phyloP scores from a whole-genome alignment of 2,888 invertebrate genomes.

The Tuberolachnus salignus region DNA sequence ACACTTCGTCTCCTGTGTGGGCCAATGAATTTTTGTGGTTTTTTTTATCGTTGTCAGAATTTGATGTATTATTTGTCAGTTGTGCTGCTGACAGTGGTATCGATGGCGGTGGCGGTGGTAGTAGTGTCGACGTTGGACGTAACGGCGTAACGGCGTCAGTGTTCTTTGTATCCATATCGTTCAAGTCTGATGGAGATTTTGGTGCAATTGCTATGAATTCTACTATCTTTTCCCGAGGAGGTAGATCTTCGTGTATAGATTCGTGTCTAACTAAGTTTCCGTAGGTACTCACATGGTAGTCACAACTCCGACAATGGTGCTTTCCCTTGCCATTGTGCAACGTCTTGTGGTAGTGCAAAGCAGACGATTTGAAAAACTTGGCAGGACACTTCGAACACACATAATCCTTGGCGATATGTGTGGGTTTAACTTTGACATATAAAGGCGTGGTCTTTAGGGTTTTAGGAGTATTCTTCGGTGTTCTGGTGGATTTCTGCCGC shows the following conservation, averaged over 20 bases:
- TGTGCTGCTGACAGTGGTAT: neutral
- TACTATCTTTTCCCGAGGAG: slow-evolving; percentile 37
- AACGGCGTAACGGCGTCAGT: neutral
- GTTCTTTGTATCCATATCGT: neutral
- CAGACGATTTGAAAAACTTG: slow-evolving; percentile 74
- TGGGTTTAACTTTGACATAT: neutral
- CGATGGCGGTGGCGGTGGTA: neutral
- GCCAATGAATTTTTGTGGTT: neutral
- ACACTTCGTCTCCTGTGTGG: neutral
- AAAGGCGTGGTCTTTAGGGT: neutral
- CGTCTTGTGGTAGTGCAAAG: slow-evolving; percentile 73
- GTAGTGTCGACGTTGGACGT: neutral
- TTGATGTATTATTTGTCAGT: too few species aligned
- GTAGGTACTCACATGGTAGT: slow-evolving; percentile 72
- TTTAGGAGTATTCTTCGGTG: too few species aligned
- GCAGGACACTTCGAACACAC: slow-evolving; percentile 75
- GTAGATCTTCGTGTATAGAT: slow-evolving; percentile 62
- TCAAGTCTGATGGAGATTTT: slow-evolving; percentile 58
- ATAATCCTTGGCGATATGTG: slow-evolving; percentile 62
- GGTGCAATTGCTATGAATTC: neutral
- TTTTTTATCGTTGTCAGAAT: neutral
- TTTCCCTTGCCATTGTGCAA: slow-evolving; percentile 71
- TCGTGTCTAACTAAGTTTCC: slow-evolving; percentile 74
- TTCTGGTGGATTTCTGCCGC: neutral
- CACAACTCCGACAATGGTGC: slow-evolving; percentile 74